Base-by-base conservation (phyloP, 2,797 vertebrate species). In the Acridotheres tristis region DNA sequence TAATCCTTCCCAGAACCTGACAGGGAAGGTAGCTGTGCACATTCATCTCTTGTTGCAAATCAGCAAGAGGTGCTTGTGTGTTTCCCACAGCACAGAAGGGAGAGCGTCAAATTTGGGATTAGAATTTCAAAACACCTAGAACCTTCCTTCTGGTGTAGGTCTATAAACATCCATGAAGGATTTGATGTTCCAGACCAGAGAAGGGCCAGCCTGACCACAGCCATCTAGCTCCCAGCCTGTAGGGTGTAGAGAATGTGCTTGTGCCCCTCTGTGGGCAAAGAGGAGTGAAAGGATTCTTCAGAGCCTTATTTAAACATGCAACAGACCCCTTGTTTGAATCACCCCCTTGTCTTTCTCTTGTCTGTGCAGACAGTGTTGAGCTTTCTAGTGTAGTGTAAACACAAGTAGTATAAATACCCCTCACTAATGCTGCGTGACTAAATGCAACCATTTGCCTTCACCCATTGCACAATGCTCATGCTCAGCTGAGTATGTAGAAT, bases 1-100 rank as follows among this genome's bases (percentile, higher is more conserved):
- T 88, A 86, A 96, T 91, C 89, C 73, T 86, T 50, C 48, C 25
- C 67, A 86, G 58, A 89, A 73, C 48, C 53, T 62, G 67, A 53
- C 66, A 67, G 59, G 45, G 42, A 61, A 91, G 57, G 87, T 74
- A 72, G 21, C 16, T 61, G 20, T 23, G 36, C 45, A 62, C 22
- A 85, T 58, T 81, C 88, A 76, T 34, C 73, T 75, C 51, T 65
- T 81, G 74, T 76, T 80, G 59, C 13, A 81, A 73, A 55, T 78
- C 65, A 88, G 32, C 42, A 78, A 92, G 73, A 55, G 13, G 32
- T 29, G n/a, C 25, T 66, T 55, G 16, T 57, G 82, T 69, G 8
- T 88, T 91, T 92, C 43, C 69, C 29, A 69, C 45, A 91, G 59
- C 23, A 66, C 9, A 38, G 58, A 32, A 88, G 21, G 6, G 53